These are phyloP conservation scores for Epinotia demarniana DNA, from an alignment of 2,888 invertebrate genomes.

Conservation along the genomic window DNA sequence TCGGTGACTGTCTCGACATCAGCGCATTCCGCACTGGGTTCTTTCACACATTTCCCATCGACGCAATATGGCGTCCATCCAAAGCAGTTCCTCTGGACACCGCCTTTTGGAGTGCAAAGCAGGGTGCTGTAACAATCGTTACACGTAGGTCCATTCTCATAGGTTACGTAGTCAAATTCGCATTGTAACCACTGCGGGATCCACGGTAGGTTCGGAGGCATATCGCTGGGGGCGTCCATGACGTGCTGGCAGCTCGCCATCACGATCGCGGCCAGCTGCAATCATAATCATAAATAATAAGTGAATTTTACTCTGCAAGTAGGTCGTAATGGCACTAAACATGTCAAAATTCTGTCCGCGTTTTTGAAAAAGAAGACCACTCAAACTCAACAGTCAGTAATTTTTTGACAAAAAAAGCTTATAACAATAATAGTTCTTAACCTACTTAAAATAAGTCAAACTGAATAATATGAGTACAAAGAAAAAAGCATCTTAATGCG, in stretches of 20 bases:
- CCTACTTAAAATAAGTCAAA: too few relatives aligned
- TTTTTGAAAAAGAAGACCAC: too few relatives aligned
- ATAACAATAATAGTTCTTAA: too few relatives aligned
- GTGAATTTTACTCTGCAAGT: too few relatives aligned
- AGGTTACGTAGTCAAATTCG: constrained; percentile 38
- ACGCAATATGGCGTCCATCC: constrained; percentile 45
- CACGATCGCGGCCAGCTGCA: constrained; percentile 13
- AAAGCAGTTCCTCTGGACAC: constrained; percentile 45
- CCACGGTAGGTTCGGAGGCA: constrained; percentile 21
- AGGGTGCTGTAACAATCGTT: constrained; percentile 45
- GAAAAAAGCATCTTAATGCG: too few relatives aligned
- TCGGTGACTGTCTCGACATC: constrained; percentile 34
- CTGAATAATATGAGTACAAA: too few relatives aligned
- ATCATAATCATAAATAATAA: too few relatives aligned
- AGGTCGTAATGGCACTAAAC: too few relatives aligned
- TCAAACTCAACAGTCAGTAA: too few relatives aligned
- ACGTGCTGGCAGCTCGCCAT: constrained; percentile 29
- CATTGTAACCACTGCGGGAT: constrained; percentile 46
- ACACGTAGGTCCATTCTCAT: constrained; percentile 42
- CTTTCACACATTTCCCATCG: constrained; percentile 39
- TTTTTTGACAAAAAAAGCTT: too few relatives aligned
- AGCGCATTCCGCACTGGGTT: constrained; percentile 40
- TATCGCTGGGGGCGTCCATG: not conserved
- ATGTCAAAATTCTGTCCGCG: too few relatives aligned
- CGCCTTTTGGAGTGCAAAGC: constrained; percentile 46